Evolutionary conservation across 2,888 invertebrate genomes (phyloP), one percentile per base, ranked within the genome.

Genomic region (Pachydiplax longipennis): DNA sequence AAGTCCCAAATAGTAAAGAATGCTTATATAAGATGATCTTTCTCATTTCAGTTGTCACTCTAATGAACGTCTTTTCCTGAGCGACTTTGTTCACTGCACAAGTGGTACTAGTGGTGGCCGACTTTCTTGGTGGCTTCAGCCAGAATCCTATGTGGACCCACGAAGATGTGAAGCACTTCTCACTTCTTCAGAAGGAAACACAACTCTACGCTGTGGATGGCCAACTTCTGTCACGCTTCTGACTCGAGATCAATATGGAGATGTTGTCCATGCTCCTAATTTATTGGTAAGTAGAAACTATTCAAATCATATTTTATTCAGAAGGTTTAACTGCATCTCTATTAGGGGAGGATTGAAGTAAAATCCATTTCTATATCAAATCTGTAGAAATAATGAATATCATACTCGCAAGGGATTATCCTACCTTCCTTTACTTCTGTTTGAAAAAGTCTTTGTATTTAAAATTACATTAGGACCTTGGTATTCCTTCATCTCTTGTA

Each of bases 91-190:
- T 90, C 96, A 96, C 58, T 98, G 98, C 91, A 96, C 97, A 0
- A 96, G 97, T 35, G 97, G 97, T 15, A 98, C 98, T 1, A 96
- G 96, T 93, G 99, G 99, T 0, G 99, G 98, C 6, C 95, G 99
- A 90, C 95, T 99, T 92, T 99, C 99, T 0, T 96, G 98, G 93
- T 99, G 99, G 99, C 94, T 99, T 91, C 98, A 99, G 93, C 98
- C 99, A 1, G 98, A 98, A 93, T 96, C 99, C 44, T 97, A 97
- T 92, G 97, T 99, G 87, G 99, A 99, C 94, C 98, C 99, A 0
- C 94, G 96, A 91, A 97, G 97, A 93, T 98, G 98, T 94, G 98
- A 98, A 94, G 96, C 99, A 91, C 95, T 97, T 91, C 96, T 97
- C 92, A 35, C 87, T 15, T 87, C 87, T n/a, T 40, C 65, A 13